Percentiles rank a stretch among this genome's conserved stretches.
These are phyloP conservation scores for Rana temporaria DNA, from an alignment of 2,113 vertebrate genomes.

Conservation along the genomic window DNA sequence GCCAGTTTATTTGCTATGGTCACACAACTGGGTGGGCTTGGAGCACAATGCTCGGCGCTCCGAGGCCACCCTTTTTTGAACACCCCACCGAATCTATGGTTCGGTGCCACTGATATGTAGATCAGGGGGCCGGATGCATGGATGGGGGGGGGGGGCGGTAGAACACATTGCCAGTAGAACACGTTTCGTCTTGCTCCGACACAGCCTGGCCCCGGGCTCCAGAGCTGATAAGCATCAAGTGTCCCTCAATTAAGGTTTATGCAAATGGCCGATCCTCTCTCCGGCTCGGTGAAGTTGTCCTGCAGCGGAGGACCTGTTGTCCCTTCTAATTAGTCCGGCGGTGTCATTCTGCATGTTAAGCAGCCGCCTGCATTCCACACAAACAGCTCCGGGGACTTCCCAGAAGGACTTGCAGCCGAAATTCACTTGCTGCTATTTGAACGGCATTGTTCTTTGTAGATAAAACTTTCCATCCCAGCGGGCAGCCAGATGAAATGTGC, in stretches of 20 bases:
- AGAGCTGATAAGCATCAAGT: not conserved
- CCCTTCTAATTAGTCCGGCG: conserved; percentile 13
- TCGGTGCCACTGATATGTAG: too few species aligned
- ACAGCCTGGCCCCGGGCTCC: not conserved
- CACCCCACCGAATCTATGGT: too few species aligned
- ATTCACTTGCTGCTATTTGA: conserved; percentile 17
- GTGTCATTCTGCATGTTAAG: conserved; percentile 19
- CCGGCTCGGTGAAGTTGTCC: conserved; percentile 14
- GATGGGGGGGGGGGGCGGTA: too few species aligned
- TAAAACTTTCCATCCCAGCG: conserved; percentile 37
- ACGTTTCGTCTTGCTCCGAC: too few species aligned
- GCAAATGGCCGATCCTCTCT: not conserved
- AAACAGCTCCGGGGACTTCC: not conserved
- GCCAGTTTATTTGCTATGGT: too few species aligned
- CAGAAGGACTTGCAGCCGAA: not conserved
- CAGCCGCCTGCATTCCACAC: not conserved
- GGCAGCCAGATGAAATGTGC: conserved; percentile 5
- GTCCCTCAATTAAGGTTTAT: conserved; percentile 12
- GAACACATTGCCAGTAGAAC: too few species aligned
- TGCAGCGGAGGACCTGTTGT: conserved; percentile 14
- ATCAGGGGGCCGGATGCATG: too few species aligned
- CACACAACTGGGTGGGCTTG: too few species aligned
- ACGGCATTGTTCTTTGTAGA: not conserved
- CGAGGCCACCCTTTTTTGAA: too few species aligned
- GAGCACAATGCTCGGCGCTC: too few species aligned